Evolutionary conservation across 2,888 invertebrate genomes (phyloP), one percentile per base, ranked within the genome.

Genomic region (Apodemia zela): DNA sequence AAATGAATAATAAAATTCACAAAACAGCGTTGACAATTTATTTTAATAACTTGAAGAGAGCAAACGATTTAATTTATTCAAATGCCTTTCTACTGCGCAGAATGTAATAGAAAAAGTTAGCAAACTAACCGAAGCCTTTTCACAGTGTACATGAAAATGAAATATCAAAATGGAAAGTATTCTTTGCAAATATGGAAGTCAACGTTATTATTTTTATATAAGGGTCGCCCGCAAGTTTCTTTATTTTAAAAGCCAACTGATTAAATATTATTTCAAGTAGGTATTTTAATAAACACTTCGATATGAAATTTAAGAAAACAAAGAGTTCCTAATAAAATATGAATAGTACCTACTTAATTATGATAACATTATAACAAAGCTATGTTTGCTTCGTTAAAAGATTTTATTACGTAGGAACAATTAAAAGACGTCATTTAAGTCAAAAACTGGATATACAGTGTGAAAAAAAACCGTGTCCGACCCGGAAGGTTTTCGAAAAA

Each of bases 31-130:
- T n/a, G 57, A 57, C 57, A 25, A 57, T 25, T 29, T 25, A 57
- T 57, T 57, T 15, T 57, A 57, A 57, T 57, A 57, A 29, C 57
- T 57, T 57, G 57, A 57, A 57, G 25, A 57, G 29, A 25, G 25
- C 54, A 57, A 57, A 57, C 57, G 29, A 57, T 57, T 57, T 57
- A 25, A 57, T 57, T 57, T 57, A 57, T 57, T 57, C 57, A 57
- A 57, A 57, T 57, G 57, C 29, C 57, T 57, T 15, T 29, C 29
- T 29, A n/a, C 57, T 57, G 57, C 57, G 57, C 29, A 25, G 29
- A 57, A 29, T 57, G 57, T 57, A 57, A 57, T 57, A 57, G 57
- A 57, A 57, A 57, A 57, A 57, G 57, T 57, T 57, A 57, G 29
- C 57, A 29, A 57, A 57, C 57, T 57, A 57, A 29, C 29, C 29